Evolutionary conservation across 2,888 invertebrate genomes (phyloP), one percentile per base, ranked within the genome.

Genomic region (Drosophila neonasuta): DNA sequence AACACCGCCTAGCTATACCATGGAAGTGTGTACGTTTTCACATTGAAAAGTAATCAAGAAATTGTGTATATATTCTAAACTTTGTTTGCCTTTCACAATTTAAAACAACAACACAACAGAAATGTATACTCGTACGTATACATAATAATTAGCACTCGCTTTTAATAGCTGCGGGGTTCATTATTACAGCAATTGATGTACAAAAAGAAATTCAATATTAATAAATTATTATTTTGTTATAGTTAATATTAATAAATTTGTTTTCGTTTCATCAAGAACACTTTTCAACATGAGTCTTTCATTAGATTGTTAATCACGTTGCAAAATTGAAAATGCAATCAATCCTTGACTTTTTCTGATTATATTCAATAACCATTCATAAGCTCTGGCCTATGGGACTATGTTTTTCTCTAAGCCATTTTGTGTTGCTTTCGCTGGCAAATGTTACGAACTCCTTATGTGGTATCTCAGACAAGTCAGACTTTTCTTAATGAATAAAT

Each of bases 401-500:
- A 5, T 9, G 1, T 17, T 2, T n/a, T n/a, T 32, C 10, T 32
- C 11, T 44, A n/a, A 20, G 7, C 10, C 10, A 13, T 32, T 45
- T 15, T 30, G 5, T 30, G 7, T 50, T 9, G 32, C 5, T n/a
- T 3, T 17, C 49, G 15, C 24, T 24, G 24, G 6, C 24, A 24
- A 24, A 24, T 6, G 6, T 15, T 36, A 30, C 29, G 7, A 15
- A n/a, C 39, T 30, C 9, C 17, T 42, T 54, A 42, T 15, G 15
- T 30, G 39, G 52, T 17, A 17, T 41, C 15, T 20, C n/a, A 39
- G 39, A 39, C 24, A 32, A n/a, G 6, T 11, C 32, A 49, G 42
- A 62, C 39, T 50, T 66, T 65, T 73, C 67, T 74, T 36, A 36
- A 36, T 36, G 62, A 81, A 85, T 70, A 67, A 76, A 61, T 79